Conservation (phyloP, 2,888 invertebrate species). For the Orthosia gracilis region DNA sequence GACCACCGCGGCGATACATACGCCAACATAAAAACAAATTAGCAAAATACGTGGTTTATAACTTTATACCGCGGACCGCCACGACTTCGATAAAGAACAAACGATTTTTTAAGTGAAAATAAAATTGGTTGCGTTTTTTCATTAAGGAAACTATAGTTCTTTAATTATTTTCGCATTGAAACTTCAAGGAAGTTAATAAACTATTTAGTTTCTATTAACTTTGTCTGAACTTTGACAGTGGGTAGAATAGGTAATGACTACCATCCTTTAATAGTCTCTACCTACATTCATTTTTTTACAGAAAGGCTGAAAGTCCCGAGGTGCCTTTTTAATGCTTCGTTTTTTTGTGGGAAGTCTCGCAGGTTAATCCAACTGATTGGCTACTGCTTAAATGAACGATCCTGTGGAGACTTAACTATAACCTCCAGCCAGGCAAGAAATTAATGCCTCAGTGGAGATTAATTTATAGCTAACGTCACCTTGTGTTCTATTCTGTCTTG, state of each 20-base stretch:
- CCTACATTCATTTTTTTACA: background rate
- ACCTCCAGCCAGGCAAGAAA: no score
- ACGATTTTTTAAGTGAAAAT: slow-evolving; percentile 46
- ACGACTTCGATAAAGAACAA: slow-evolving; percentile 55
- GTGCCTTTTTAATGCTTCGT: no score
- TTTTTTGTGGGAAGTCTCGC: no score
- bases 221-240: slow-evolving; percentile 29
- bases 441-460: background rate
- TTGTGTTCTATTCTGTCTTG: background rate
- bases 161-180: slow-evolving; percentile 47
- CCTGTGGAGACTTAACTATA: no score
- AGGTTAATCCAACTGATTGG: no score
- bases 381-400: no score
- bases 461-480: background rate
- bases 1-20: slow-evolving; percentile 72
- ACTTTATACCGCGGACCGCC: slow-evolving; percentile 33
- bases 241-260: background rate
- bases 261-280: background rate
- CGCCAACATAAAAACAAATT: slow-evolving; percentile 65
- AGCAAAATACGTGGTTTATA: slow-evolving; percentile 62
- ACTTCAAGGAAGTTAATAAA: slow-evolving; percentile 31
- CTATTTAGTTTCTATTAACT: slow-evolving; percentile 27
- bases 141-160: slow-evolving; percentile 26
- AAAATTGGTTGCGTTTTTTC: slow-evolving; percentile 44
- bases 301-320: background rate